Evolutionary conservation across 2,113 vertebrate genomes (phyloP).

Genomic region (Muntiacus reevesi): DNA sequence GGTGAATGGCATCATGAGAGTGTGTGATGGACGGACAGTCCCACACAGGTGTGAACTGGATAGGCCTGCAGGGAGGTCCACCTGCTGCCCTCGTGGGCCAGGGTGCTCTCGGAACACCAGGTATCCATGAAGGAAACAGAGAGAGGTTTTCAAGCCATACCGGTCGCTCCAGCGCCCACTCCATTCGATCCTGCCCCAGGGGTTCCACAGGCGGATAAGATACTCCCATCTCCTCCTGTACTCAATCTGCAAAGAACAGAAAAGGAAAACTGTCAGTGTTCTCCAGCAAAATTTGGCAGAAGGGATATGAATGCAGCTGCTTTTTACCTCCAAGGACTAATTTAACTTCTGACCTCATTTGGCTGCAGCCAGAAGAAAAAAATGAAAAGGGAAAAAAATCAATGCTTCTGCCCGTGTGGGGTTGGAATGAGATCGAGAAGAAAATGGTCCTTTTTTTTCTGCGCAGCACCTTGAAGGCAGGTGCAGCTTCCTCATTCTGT

Average conservation of each 20-base stretch:
- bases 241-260: conserved; percentile 69
- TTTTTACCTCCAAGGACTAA: conserved; percentile 41
- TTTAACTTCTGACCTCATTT: conserved; percentile 72
- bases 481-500: not conserved
- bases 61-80: not conserved
- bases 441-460: not conserved
- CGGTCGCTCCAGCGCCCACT: conserved; percentile 79
- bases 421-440: not conserved
- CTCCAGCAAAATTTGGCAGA: conserved; percentile 40
- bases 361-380: conserved; percentile 35
- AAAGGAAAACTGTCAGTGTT: conserved; percentile 23
- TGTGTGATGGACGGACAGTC: accelerated
- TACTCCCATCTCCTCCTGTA: conserved; percentile 68
- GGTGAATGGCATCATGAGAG: not conserved
- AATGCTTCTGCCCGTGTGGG: not conserved
- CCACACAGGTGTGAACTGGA: not conserved
- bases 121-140: not conserved
- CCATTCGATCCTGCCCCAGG: conserved; percentile 80
- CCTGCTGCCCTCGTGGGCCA: not conserved
- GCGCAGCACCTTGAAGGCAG: not conserved
- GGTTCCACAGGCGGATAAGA: conserved; percentile 84
- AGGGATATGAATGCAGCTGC: conserved; percentile 14
- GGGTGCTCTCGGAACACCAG: not conserved
- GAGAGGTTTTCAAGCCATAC: conserved; percentile 61
- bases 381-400: conserved; percentile 33